Evolutionary conservation across 2,888 invertebrate genomes (phyloP), one percentile per base, ranked within the genome.

Genomic region (Cotesia congregata): DNA sequence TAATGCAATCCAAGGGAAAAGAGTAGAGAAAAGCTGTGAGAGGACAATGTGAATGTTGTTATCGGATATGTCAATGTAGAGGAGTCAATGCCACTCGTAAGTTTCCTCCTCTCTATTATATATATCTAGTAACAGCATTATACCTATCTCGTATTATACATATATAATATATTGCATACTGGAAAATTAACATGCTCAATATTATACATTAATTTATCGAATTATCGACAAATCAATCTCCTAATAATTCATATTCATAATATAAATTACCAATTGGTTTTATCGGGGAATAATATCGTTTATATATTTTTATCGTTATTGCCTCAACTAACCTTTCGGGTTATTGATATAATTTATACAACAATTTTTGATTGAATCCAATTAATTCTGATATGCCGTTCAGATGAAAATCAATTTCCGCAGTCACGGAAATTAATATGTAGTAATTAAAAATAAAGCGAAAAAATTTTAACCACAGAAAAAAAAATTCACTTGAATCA

Each of bases 31-130:
- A 75, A 80, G 75, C 71, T 41, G 73, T 76, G 80, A 80, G 77
- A 80, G 77, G 79, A 79, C 79, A 79, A 81, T 77, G 67, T 59
- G 80, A 78, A 81, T 81, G 78, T 81, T 77, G 80, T 77, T 80
- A 81, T 80, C 79, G 78, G 81, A 81, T 78, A 78, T 80, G 76
- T 80, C 79, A 68, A 67, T 67, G 76, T 39, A 65, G 68, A 75
- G 12, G 73, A 79, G 78, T 79, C 80, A 81, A 79, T 79, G 80
- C 78, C 78, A 77, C 78, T 79, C 78, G 76, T 75, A 71, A 76
- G 68, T 61, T 72, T 67, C 75, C 76, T 73, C 74, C 38, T 38
- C 61, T 71, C 1, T 12, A 30, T 30, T 30, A 30, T 70, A 30
- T 70, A 70, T 60, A 62, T 39, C 61, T 17, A 39, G 39, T 39